phyloP scores from a whole-genome alignment of 2,888 invertebrate genomes.

The Tinea trinotella region DNA sequence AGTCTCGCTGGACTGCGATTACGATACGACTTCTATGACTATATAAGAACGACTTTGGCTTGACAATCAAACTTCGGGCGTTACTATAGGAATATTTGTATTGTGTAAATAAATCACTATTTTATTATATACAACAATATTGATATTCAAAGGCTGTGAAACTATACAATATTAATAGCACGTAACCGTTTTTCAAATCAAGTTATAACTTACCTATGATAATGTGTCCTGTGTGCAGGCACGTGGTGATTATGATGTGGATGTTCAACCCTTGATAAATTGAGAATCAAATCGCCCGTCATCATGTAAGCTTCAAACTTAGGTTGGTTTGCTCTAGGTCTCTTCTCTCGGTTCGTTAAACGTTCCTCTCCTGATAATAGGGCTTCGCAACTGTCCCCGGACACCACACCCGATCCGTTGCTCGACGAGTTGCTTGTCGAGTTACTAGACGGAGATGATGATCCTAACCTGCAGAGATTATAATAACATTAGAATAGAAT shows the following conservation, averaged over 20 bases:
- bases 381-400: slow-evolving; percentile 66
- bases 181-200: too few species aligned
- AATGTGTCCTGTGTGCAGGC: slow-evolving; percentile 61
- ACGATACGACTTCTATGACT: too few species aligned
- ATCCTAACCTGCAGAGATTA: slow-evolving; percentile 41
- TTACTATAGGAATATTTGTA: too few species aligned
- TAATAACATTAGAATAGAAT: not conserved
- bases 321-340: slow-evolving; percentile 49
- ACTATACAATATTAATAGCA: too few species aligned
- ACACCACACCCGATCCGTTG: slow-evolving; percentile 67
- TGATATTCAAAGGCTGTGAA: too few species aligned
- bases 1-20: too few species aligned
- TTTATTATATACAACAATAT: too few species aligned
- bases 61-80: too few species aligned
- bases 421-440: slow-evolving; percentile 56
- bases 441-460: slow-evolving; percentile 56
- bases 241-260: slow-evolving; percentile 69
- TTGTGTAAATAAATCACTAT: too few species aligned
- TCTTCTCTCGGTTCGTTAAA: slow-evolving; percentile 35
- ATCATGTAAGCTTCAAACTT: slow-evolving; percentile 97
- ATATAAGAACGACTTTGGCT: too few species aligned
- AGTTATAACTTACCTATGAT: slow-evolving; percentile 55
- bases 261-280: slow-evolving; percentile 87
- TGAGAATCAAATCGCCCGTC: slow-evolving; percentile 97
- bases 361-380: slow-evolving; percentile 44